Conservation (phyloP, 2,113 vertebrate species). For the Casuarius casuarius region DNA sequence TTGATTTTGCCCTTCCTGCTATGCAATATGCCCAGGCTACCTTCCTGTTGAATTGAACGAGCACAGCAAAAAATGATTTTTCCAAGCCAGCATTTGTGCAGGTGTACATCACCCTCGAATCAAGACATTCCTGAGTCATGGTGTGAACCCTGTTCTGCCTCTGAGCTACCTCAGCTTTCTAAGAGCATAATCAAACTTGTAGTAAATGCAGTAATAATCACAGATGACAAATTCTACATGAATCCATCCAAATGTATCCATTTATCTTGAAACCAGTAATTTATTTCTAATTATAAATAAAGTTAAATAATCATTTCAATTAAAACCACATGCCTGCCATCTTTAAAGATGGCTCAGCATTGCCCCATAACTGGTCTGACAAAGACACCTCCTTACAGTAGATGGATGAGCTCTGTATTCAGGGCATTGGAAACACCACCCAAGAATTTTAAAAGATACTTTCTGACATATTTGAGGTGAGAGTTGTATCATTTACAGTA, state of each 20-base stretch:
- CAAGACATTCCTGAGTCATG: neutral
- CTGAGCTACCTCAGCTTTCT: neutral
- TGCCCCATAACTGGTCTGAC: neutral
- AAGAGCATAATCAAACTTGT: neutral
- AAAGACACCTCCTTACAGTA: neutral
- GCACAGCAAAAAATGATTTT: neutral
- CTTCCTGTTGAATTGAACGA: neutral
- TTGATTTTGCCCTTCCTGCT: neutral
- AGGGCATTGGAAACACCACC: neutral
- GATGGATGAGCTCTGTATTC: neutral
- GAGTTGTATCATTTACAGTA: neutral
- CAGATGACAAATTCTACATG: neutral
- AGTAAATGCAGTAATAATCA: neutral
- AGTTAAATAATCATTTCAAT: neutral
- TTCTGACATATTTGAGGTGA: neutral
- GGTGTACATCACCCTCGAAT: rapidly evolving
- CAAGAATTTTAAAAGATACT: neutral
- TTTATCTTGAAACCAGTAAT: neutral
- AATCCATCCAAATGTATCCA: neutral
- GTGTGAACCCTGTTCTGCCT: neutral
- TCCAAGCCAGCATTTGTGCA: rapidly evolving
- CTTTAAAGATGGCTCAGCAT: neutral
- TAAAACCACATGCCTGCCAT: neutral
- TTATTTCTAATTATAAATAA: neutral
- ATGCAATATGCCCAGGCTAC: neutral